Evolutionary conservation across 1,140 invertebrate species (phyloP).

Genomic region (Zaprionus tsacasi): DNA sequence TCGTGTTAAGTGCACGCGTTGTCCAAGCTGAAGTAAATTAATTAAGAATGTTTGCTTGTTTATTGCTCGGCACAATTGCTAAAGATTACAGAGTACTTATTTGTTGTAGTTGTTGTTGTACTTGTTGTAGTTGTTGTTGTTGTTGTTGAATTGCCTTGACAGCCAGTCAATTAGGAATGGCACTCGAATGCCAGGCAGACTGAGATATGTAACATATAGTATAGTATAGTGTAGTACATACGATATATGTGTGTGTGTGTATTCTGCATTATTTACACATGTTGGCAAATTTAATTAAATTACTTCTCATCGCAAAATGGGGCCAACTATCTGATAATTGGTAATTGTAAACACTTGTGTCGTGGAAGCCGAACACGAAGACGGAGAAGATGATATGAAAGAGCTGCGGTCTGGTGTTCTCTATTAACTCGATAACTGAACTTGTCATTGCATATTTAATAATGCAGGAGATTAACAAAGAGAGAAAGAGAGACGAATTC

Average conservation of each 20-base stretch:
- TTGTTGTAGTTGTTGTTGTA: conserved; percentile 25
- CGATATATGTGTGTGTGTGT: conserved; percentile 24
- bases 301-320: conserved; percentile 28
- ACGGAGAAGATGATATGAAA: background rate
- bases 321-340: conserved; percentile 68
- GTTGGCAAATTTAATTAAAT: conserved; percentile 62
- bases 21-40: conserved; percentile 18
- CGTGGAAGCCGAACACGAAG: background rate
- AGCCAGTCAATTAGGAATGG: conserved; percentile 52
- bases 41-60: conserved; percentile 23
- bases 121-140: conserved; percentile 17
- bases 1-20: background rate
- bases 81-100: background rate
- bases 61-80: conserved; percentile 1
- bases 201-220: too few species aligned
- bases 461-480: conserved; percentile 3
- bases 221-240: too few species aligned
- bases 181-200: conserved; percentile 31
- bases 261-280: conserved; percentile 61
- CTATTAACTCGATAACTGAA: conserved; percentile 55
- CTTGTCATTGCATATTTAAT: conserved; percentile 25
- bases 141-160: conserved; percentile 39
- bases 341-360: conserved; percentile 60
- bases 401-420: conserved; percentile 50
- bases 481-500: too few species aligned